phyloP scores from a whole-genome alignment of 2,888 invertebrate species.

The Agrochola circellaris region DNA sequence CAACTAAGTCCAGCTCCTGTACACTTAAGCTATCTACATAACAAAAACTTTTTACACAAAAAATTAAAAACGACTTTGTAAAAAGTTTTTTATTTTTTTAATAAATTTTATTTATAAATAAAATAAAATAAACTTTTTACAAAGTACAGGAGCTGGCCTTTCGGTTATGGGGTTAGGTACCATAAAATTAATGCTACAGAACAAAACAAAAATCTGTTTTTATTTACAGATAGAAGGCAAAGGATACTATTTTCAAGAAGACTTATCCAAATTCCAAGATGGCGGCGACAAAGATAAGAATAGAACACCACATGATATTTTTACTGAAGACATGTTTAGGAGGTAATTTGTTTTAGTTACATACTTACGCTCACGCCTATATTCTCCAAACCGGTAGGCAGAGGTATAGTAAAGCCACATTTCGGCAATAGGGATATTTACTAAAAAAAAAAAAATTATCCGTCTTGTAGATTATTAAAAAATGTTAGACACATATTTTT shows the following conservation, averaged over 20 bases:
- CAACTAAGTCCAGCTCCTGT: no score
- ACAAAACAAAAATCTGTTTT: neutral
- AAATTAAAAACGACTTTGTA: no score
- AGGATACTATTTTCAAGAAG: constrained; percentile 80
- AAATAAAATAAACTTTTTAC: no score
- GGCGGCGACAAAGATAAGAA: constrained; percentile 82
- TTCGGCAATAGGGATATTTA: no score
- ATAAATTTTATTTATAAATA: no score
- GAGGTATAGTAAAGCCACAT: neutral
- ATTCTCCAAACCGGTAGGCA: neutral
- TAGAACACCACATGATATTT: constrained; percentile 91
- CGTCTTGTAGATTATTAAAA: no score
- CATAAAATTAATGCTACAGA: neutral
- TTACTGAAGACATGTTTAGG: constrained; percentile 94
- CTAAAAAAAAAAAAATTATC: no score
- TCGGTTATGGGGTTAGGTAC: neutral
- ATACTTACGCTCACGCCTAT: neutral
- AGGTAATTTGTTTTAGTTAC: constrained; percentile 75
- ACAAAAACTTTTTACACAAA: no score
- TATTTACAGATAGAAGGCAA: constrained; percentile 82
- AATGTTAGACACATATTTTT: no score
- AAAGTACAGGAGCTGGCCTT: neutral
- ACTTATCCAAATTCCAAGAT: constrained; percentile 83
- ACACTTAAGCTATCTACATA: no score
- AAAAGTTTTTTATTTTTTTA: no score